Conservation (phyloP, 2,113 vertebrate species). For the Paracanthobrama guichenoti region DNA sequence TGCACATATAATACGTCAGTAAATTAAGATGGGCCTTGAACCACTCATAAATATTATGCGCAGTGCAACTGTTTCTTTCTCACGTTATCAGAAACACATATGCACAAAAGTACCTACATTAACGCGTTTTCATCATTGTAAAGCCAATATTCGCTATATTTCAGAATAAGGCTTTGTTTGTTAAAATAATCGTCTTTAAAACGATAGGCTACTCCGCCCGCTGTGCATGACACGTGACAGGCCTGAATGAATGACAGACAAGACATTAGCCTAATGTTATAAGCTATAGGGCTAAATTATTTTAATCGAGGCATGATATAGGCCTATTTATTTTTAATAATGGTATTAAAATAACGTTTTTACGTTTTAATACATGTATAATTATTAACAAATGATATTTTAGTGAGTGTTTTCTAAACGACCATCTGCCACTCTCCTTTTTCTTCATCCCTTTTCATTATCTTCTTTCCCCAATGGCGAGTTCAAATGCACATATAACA, state of each 20-base stretch:
- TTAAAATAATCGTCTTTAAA: background rate
- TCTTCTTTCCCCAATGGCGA: background rate
- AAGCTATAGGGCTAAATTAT: background rate
- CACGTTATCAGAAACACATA: background rate
- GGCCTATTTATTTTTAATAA: background rate
- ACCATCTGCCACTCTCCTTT: background rate
- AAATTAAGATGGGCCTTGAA: background rate
- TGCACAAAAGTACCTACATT: background rate
- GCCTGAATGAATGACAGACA: background rate
- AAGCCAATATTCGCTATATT: background rate
- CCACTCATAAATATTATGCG: background rate
- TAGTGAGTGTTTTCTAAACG: background rate
- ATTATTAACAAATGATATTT: background rate
- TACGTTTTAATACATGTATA: background rate
- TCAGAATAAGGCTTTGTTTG: background rate
- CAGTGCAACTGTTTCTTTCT: background rate
- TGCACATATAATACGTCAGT: background rate
- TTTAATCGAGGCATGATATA: background rate
- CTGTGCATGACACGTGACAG: background rate
- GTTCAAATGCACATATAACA: constrained; percentile 7
- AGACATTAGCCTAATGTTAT: background rate
- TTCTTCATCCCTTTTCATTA: background rate
- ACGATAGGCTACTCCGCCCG: too few relatives aligned
- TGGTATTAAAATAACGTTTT: background rate
- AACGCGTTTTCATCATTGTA: background rate